A percentile compares a stretch with the other conserved stretches of the same genome.
phyloP scores from a whole-genome alignment of 2,888 invertebrate genomes.

The Drosophila robusta region DNA sequence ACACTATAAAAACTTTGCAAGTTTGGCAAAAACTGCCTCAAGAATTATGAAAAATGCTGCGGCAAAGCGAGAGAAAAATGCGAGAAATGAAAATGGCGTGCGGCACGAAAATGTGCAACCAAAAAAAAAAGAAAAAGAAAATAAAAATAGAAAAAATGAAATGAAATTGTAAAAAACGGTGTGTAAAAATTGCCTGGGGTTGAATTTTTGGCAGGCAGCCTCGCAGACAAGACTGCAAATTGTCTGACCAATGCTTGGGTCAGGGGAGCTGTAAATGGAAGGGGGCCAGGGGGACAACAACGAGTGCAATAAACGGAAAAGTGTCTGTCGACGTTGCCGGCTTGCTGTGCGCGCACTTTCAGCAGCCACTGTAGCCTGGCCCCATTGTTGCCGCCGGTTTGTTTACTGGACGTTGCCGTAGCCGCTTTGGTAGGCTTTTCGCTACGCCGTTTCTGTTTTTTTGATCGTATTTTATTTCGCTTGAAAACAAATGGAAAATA shows the following conservation, averaged over 20 bases:
- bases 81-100: slow-evolving; percentile 71
- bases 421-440: slow-evolving; percentile 19
- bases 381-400: slow-evolving; percentile 58
- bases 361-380: slow-evolving; percentile 56
- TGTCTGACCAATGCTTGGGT: slow-evolving; percentile 65
- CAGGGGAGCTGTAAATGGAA: neutral
- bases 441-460: slow-evolving; percentile 15
- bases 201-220: slow-evolving; percentile 76
- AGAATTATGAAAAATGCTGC: slow-evolving; percentile 77
- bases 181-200: slow-evolving; percentile 73
- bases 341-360: slow-evolving; percentile 40
- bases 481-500: slow-evolving; percentile 19
- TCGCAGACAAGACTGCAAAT: slow-evolving; percentile 71
- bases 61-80: slow-evolving; percentile 61
- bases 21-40: slow-evolving; percentile 65
- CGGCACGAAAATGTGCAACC: slow-evolving; percentile 70
- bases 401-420: slow-evolving; percentile 49
- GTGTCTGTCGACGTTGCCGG: slow-evolving; percentile 56
- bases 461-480: slow-evolving; percentile 28
- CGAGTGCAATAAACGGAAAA: slow-evolving; percentile 76
- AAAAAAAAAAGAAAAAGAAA: slow-evolving; percentile 35
- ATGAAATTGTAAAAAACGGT: slow-evolving; percentile 49
- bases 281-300: slow-evolving; percentile 1
- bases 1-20: slow-evolving; percentile 55
- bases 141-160: slow-evolving; percentile 27